Evolutionary conservation across 2,888 invertebrate species (phyloP).

Genomic region (Spodoptera littoralis): DNA sequence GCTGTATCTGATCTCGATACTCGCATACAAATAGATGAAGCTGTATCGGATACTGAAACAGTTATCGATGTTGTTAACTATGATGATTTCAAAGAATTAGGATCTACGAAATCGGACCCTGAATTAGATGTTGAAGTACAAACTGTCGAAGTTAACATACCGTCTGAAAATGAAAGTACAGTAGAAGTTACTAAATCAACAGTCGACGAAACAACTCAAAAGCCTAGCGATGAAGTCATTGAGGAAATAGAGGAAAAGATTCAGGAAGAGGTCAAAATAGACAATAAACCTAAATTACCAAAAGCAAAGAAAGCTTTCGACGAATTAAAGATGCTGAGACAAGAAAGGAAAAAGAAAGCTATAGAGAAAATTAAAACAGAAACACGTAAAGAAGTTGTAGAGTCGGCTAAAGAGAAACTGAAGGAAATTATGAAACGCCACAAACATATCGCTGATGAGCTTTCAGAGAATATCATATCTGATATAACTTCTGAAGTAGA

Average conservation of each 20-base stretch:
- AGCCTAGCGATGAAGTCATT: conserved; percentile 20
- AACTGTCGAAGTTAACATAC: conserved; percentile 43
- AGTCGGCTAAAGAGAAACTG: conserved; percentile 85
- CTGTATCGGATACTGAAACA: conserved; percentile 36
- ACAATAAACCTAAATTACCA: conserved; percentile 55
- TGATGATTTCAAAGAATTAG: conserved; percentile 44
- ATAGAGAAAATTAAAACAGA: conserved; percentile 84
- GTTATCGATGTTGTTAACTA: conserved; percentile 47
- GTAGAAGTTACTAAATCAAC: conserved; percentile 31
- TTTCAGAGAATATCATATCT: conserved; percentile 67
- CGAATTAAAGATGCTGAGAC: conserved; percentile 72
- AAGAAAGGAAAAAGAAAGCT: conserved; percentile 81
- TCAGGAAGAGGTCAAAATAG: conserved; percentile 37
- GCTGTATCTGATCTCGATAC: conserved; percentile 34
- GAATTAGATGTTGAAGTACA: conserved; percentile 25
- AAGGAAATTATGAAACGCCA: conserved; percentile 86
- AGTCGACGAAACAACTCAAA: conserved; percentile 21
- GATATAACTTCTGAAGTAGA: conserved; percentile 57
- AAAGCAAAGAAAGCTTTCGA: conserved; percentile 74
- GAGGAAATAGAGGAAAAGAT: conserved; percentile 29
- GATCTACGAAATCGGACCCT: conserved; percentile 25
- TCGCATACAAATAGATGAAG: not conserved
- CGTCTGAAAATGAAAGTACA: conserved; percentile 32
- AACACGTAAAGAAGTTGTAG: conserved; percentile 83
- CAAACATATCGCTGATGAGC: conserved; percentile 80